Base-by-base conservation (phyloP, 2,113 vertebrate species). In the Procapra przewalskii region DNA sequence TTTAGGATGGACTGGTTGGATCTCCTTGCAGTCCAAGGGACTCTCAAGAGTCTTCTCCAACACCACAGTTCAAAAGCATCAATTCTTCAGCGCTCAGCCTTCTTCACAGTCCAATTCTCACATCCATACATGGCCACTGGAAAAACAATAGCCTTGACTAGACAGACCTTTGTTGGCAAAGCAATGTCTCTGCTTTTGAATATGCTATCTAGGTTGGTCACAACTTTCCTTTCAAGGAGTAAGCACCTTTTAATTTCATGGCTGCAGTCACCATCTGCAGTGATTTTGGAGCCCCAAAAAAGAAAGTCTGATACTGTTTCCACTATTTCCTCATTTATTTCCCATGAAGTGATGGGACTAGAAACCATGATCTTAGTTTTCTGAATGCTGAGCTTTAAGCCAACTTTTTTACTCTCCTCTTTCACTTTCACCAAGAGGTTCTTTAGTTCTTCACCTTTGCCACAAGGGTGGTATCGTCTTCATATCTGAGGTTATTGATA, bases 51-150 rank as follows among this genome's bases (percentile, higher is more conserved):
- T 11, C 45, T 48, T 48, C 45, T 48, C 45, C 45, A 48, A 48
- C 45, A 48, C 45, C 45, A 48, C 8, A 36, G 8, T 67, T 67
- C 17, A 67, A 67, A 67, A n/a, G 17, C 64, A 36, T 67, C 64
- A 67, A 36, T 36, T 67, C 33, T 36, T 36, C 1, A 0, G 16
- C 0, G 2, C 8, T 67, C 33, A 67, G 15, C 64, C 10, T n/a
- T 67, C 33, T n/a, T n/a, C n/a, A 67, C n/a, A 19, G 64, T 67
- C 8, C 64, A 36, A 67, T 16, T 36, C 17, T 67, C 64, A 67
- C 33, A 67, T 21, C 33, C 8, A 36, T 36, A 21, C 33, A 67
- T 10, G 64, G 36, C 8, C 0, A 67, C 33, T 67, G 64, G 64
- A 67, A 19, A 67, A 67, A 36, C 33, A 4, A 36, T 5, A n/a